Base-by-base conservation (phyloP, 2,113 vertebrate species). In the Centrocercus urophasianus region DNA sequence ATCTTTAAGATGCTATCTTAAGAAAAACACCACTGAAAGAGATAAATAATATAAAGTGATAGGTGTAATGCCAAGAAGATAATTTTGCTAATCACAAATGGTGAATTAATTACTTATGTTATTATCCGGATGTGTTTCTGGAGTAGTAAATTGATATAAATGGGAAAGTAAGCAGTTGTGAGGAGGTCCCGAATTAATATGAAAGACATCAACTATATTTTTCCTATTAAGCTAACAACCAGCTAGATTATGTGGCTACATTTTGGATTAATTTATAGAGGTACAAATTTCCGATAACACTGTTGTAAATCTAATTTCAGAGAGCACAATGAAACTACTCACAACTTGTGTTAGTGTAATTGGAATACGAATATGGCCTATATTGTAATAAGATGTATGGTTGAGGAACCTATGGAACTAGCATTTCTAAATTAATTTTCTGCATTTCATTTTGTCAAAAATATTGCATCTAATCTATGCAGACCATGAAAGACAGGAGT, bases 231-330 rank as follows among this genome's bases (percentile, higher is more conserved):
- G 47, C 69, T 91, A 93, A 78, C 52, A 96, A 91, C 69, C 27
- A 88, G 32, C 32, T 88, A 86, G 91, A 80, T 69, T 18, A 25
- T 61, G 63, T 65, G 79, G 63, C 13, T 52, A 82, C 65, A 72
- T 81, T 88, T 93, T 36, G 83, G 73, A 78, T 88, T 90, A 74
- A 93, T 95, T 93, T 88, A 89, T 74, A 90, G 85, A 91, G 72
- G 79, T 94, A 76, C 91, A 94, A 95, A 95, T 93, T 88, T 96
- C 89, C 88, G 79, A 91, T 86, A 95, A 83, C 69, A 90, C 52
- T 74, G 79, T 75, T 90, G 87, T 96, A 95, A 95, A 93, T 91
- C 63, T 86, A 93, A 88, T 92, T 96, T 60, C 81, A 95, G 50
- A 1, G 4, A 91, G 70, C 76, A 96, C 94, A 95, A 88, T 95